Evolutionary conservation across 2,888 invertebrate genomes (phyloP).

Genomic region (Oxytorus armatus): DNA sequence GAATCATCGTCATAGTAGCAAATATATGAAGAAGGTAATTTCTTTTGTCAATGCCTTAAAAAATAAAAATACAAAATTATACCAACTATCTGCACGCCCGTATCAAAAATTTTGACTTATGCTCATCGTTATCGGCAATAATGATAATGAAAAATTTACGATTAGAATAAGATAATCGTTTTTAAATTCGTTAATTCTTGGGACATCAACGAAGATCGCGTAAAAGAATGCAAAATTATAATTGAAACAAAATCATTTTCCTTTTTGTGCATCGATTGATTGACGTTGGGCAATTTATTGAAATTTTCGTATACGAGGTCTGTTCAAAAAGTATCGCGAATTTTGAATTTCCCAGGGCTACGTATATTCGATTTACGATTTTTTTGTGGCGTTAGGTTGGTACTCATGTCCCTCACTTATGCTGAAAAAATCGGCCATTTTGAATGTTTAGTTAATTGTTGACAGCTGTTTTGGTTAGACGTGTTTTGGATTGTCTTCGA

Average conservation of each 20-base stretch:
- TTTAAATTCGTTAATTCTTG: not conserved
- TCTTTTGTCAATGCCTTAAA: slow-evolving; percentile 2
- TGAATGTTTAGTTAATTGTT: no score
- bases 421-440: no score
- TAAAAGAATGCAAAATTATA: slow-evolving; percentile 15
- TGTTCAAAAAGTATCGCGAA: no score
- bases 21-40: not conserved
- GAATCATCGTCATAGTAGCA: slow-evolving; percentile 57
- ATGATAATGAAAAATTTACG: slow-evolving; percentile 15
- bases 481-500: no score
- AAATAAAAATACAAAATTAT: not conserved
- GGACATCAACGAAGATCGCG: not conserved
- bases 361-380: no score
- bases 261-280: no score
- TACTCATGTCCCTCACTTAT: no score
- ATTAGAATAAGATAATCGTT: slow-evolving; percentile 1
- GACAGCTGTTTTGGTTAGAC: no score
- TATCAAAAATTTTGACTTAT: not conserved
- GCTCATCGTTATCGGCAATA: slow-evolving; percentile 24
- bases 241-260: not conserved
- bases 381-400: no score
- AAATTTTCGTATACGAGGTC: no score
- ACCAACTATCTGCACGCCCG: not conserved
- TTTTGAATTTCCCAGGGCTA: no score
- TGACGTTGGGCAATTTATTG: no score